These are phyloP conservation scores for Chloebia gouldiae DNA, from an alignment of 2,113 vertebrate genomes.

Conservation along the genomic window DNA sequence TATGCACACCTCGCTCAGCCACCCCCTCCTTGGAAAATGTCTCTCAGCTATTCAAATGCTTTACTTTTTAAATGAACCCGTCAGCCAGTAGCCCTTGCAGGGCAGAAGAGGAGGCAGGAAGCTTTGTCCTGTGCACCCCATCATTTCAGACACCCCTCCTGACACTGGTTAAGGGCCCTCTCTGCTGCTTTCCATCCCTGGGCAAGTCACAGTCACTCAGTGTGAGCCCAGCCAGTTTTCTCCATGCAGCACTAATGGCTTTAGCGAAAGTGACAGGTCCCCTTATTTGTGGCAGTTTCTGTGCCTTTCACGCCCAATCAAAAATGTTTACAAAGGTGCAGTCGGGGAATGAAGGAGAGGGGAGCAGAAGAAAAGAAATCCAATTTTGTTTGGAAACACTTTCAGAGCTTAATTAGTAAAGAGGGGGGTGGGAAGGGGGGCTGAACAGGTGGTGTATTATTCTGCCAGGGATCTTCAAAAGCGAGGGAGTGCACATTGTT, in stretches of 20 bases:
- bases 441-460: slow-evolving; percentile 69
- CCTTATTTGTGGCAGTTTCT: slow-evolving; percentile 6
- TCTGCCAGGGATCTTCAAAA: slow-evolving; percentile 65
- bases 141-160: not conserved
- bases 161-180: not conserved
- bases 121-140: not conserved
- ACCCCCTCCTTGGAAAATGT: not conserved
- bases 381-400: slow-evolving; percentile 66
- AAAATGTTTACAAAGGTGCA: slow-evolving; percentile 58
- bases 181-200: not conserved
- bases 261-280: not conserved
- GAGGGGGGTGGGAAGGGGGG: slow-evolving; percentile 6
- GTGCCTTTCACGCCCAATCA: slow-evolving; percentile 17
- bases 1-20: not conserved
- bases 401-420: slow-evolving; percentile 68
- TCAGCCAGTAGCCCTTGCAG: not conserved
- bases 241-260: not conserved
- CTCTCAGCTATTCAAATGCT: not conserved
- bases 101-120: not conserved
- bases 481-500: slow-evolving; percentile 9
- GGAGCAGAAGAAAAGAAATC: slow-evolving; percentile 49
- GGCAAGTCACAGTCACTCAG: not conserved
- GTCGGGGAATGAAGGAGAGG: not conserved
- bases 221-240: not conserved
- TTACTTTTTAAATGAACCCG: not conserved